These are phyloP conservation scores for Ceratina australensis DNA, from an alignment of 1,140 invertebrate species.

Conservation along the genomic window DNA sequence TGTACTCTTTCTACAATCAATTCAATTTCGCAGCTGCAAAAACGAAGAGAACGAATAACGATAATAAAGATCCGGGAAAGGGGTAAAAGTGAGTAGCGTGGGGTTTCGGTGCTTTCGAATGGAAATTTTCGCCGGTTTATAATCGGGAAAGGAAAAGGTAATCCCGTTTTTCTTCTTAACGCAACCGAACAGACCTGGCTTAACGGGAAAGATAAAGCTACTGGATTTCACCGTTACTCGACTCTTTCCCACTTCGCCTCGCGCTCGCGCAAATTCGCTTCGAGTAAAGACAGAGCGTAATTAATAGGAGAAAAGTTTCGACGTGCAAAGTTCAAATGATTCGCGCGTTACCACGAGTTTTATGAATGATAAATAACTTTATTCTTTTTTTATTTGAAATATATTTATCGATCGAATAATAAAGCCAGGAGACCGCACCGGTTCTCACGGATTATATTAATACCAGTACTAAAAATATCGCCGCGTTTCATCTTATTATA, in stretches of 20 bases:
- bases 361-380: too few species aligned
- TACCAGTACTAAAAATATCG: slow-evolving; percentile 38
- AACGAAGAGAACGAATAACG: too few species aligned
- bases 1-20: too few species aligned
- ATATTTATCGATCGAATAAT: background rate
- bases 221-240: slow-evolving; percentile 50
- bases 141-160: slow-evolving; percentile 41
- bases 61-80: too few species aligned
- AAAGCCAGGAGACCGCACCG: slow-evolving; percentile 26
- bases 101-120: too few species aligned
- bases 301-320: too few species aligned
- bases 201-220: slow-evolving; percentile 60
- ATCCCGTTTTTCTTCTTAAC: slow-evolving; percentile 49
- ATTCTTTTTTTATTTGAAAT: too few species aligned
- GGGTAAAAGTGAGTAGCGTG: too few species aligned
- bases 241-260: slow-evolving; percentile 20
- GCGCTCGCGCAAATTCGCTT: background rate
- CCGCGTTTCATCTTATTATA: slow-evolving; percentile 37
- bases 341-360: too few species aligned
- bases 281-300: too few species aligned
- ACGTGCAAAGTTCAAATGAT: too few species aligned
- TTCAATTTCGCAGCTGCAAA: too few species aligned
- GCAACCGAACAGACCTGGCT: slow-evolving; percentile 34
- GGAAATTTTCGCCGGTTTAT: slow-evolving; percentile 44
- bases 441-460: slow-evolving; percentile 37